Base-by-base conservation (phyloP, 1,140 invertebrate species). In the Philotrypesis tridentata region DNA sequence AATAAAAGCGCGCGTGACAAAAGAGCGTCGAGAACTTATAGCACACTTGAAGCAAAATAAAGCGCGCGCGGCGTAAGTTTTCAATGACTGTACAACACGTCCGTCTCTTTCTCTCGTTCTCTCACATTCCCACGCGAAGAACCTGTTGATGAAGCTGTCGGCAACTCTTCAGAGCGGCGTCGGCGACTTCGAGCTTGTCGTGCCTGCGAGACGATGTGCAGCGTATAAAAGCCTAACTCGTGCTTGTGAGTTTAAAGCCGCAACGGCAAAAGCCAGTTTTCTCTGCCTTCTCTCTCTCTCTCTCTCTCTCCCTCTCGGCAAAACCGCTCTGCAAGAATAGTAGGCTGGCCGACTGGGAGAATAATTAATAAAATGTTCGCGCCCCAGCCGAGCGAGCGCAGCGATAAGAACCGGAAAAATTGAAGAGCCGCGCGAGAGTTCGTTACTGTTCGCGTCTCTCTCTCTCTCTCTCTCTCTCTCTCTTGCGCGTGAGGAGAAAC, bases 141-240 rank as follows among this genome's bases (percentile, higher is more conserved):
- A 89, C 88, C 89, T 89, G 89, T 89, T 89, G 89, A 89, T 88
- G 89, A 89, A 79, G 77, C 21, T 61, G 67, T 60, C 29, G 65
- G 85, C 83, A 85, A 83, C 48, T n/a, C 21, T 17, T 85, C 85
- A n/a, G n/a, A n/a, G 84, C 84, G 63, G 82, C 82, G 77, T 78
- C 79, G 68, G 77, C 67, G 27, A 29, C 17, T 31, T 68, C 21
- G 27, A 68, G 67, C 21, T 12, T n/a, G n/a, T n/a, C 27, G 4
- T 6, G 48, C 48, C 48, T 55, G 17, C 48, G 6, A 55, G 48
- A 55, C 48, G n/a, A n/a, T n/a, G n/a, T n/a, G 21, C 48, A 6
- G 4, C 17, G 21, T n/a, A 17, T 68, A 9, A 21, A 68, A 68
- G 27, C 21, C 67, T 68, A 31, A 9, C 6, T 23, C 12, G 2